A percentile compares a stretch with the other conserved stretches of the same genome.
Evolutionary conservation across 2,888 invertebrate genomes (phyloP).

Genomic region (Pachymerium ferrugineum): DNA sequence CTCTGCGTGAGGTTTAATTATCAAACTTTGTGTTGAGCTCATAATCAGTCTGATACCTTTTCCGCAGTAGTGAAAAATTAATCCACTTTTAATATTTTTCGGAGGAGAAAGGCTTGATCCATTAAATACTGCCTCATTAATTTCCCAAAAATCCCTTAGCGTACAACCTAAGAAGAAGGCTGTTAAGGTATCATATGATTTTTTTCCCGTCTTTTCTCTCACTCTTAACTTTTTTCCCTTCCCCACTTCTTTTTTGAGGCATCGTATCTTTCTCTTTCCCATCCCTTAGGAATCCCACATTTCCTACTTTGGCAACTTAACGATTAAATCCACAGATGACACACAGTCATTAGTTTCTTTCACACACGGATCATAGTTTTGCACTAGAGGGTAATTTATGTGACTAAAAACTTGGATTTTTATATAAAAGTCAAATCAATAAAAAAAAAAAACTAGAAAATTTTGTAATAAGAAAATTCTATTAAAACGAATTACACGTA

Average conservation of each 20-base stretch:
- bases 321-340: conserved; percentile 21
- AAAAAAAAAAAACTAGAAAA: neutral
- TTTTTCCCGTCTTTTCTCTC: neutral
- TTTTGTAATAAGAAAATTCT: neutral
- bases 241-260: neutral
- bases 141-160: conserved; percentile 18
- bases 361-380: conserved; percentile 15
- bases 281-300: conserved; percentile 15
- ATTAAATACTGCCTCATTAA: conserved; percentile 18
- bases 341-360: conserved; percentile 18
- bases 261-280: neutral
- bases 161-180: neutral
- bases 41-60: conserved; percentile 18
- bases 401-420: neutral
- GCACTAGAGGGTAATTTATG: conserved; percentile 8
- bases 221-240: neutral
- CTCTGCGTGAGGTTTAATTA: conserved; percentile 2
- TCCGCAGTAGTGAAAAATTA: conserved; percentile 13
- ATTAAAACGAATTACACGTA: neutral
- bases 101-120: conserved; percentile 14
- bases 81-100: conserved; percentile 21
- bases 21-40: conserved; percentile 18
- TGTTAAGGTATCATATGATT: conserved; percentile 15
- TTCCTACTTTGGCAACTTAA: conserved; percentile 21
- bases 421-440: neutral